Percentiles rank a stretch among this genome's conserved stretches.
Conservation (phyloP, 2,797 vertebrate genomes). For the Selene dorsalis region DNA sequence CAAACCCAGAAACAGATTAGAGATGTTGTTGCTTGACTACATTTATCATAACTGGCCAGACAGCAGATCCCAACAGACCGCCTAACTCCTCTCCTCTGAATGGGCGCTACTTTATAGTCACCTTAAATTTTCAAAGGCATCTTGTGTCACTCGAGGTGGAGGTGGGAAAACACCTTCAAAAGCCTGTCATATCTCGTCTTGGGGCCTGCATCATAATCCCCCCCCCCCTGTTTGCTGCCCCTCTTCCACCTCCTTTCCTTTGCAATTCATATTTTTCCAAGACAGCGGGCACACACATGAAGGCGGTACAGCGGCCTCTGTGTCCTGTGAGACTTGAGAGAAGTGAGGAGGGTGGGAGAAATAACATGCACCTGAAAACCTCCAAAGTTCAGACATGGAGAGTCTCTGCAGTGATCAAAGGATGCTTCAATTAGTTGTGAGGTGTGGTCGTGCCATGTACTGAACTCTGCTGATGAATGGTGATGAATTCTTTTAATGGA, state of each 20-base stretch:
- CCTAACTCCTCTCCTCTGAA: conserved; percentile 41
- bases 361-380: conserved; percentile 48
- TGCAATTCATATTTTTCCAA: conserved; percentile 57
- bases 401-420: conserved; percentile 70
- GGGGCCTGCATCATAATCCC: conserved; percentile 60
- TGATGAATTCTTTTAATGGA: conserved; percentile 51
- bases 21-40: conserved; percentile 29
- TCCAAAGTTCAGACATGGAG: conserved; percentile 45
- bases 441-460: conserved; percentile 36
- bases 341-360: conserved; percentile 32
- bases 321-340: conserved; percentile 56
- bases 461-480: conserved; percentile 48
- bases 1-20: conserved; percentile 33
- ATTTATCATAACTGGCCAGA: conserved; percentile 55
- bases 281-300: conserved; percentile 32
- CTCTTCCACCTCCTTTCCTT: conserved; percentile 52
- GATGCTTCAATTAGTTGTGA: conserved; percentile 52
- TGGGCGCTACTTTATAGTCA: conserved; percentile 59
- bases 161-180: conserved; percentile 72
- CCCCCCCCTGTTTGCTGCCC: conserved; percentile 38
- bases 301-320: conserved; percentile 50
- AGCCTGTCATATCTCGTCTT: conserved; percentile 35
- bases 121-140: conserved; percentile 72
- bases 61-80: conserved; percentile 43
- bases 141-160: conserved; percentile 57